These are phyloP conservation scores for Aethina tumida DNA, from an alignment of 1,140 invertebrate species.

Conservation along the genomic window DNA sequence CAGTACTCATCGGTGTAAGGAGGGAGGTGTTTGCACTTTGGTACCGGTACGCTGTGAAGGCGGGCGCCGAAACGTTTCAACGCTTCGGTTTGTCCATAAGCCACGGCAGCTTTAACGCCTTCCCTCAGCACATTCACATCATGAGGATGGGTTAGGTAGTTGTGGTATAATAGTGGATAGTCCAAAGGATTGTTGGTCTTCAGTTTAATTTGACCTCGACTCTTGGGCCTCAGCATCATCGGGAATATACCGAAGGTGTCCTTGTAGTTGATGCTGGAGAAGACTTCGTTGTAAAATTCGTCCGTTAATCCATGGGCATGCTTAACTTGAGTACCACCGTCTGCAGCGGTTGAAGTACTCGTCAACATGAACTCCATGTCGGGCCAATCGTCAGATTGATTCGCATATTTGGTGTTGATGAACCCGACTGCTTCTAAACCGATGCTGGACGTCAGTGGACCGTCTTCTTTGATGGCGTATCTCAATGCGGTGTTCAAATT, in stretches of 20 bases:
- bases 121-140: conserved; percentile 70
- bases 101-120: conserved; percentile 75
- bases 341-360: conserved; percentile 66
- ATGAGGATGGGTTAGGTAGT: conserved; percentile 74
- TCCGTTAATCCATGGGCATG: conserved; percentile 68
- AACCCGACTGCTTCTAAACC: conserved; percentile 74
- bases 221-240: conserved; percentile 79
- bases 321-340: conserved; percentile 62
- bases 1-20: conserved; percentile 74
- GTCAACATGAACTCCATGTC: conserved; percentile 86
- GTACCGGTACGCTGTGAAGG: conserved; percentile 59
- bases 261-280: conserved; percentile 53
- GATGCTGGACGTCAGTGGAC: conserved; percentile 71
- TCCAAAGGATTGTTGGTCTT: conserved; percentile 68
- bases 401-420: conserved; percentile 78
- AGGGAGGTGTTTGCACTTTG: conserved; percentile 68
- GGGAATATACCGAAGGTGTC: conserved; percentile 74
- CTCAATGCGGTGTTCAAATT: conserved; percentile 66
- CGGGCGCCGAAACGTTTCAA: conserved; percentile 65
- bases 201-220: conserved; percentile 67
- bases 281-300: conserved; percentile 68
- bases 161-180: conserved; percentile 80
- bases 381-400: conserved; percentile 74
- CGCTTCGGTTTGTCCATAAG: conserved; percentile 61
- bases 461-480: conserved; percentile 68